phyloP scores from a whole-genome alignment of 2,797 vertebrate species.

The Todus mexicanus region DNA sequence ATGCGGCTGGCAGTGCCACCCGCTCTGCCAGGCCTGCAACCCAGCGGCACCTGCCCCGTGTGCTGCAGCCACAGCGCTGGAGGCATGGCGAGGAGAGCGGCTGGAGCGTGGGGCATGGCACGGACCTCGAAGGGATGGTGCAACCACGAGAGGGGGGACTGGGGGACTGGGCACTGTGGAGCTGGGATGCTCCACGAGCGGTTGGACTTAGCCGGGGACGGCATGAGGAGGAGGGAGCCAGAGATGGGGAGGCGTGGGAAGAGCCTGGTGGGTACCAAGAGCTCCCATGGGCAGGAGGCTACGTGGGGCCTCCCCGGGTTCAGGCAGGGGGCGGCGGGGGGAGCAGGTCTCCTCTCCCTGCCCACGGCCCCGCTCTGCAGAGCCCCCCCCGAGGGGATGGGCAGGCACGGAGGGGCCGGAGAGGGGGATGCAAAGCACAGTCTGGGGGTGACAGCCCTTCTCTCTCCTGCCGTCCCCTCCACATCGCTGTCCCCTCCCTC shows the following conservation, averaged over 20 bases:
- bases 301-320: background rate
- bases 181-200: background rate
- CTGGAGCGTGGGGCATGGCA: background rate
- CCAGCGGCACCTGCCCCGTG: too few species aligned
- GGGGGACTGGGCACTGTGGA: background rate
- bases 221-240: background rate
- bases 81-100: background rate
- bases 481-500: background rate
- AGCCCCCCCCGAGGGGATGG: background rate
- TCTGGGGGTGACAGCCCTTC: background rate
- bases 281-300: background rate
- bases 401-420: background rate
- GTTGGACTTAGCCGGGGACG: background rate
- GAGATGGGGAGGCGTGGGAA: background rate
- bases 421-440: background rate
- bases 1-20: constrained; percentile 6
- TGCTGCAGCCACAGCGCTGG: background rate
- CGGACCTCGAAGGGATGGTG: background rate
- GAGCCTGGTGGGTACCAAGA: background rate
- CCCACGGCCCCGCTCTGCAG: background rate
- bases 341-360: background rate
- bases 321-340: background rate
- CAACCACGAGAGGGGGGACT: background rate
- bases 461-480: background rate
- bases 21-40: constrained; percentile 27